Evolutionary conservation across 2,888 invertebrate species (phyloP).

Genomic region (Gortyna flavago): DNA sequence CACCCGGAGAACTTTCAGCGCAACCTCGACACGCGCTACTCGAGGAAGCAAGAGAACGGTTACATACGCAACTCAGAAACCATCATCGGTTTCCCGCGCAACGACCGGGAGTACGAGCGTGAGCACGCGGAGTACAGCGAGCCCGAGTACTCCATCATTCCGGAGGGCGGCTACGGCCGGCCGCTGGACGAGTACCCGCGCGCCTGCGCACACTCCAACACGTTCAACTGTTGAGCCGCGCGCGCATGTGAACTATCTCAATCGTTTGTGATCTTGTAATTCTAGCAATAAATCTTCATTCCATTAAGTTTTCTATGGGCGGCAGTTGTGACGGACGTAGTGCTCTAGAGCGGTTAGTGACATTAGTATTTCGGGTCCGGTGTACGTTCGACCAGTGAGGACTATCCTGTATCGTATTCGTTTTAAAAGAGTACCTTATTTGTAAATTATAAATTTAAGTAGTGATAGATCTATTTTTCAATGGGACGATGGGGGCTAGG

Average conservation of each 20-base stretch:
- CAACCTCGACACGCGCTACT: constrained; percentile 87
- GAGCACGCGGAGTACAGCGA: constrained; percentile 84
- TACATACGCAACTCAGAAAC: constrained; percentile 87
- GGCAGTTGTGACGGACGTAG: constrained; percentile 83
- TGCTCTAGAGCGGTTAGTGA: constrained; percentile 88
- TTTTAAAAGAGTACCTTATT: constrained; percentile 88
- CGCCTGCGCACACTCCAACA: constrained; percentile 87
- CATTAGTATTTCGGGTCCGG: constrained; percentile 75
- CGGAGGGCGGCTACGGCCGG: constrained; percentile 81
- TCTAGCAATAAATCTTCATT: constrained; percentile 90
- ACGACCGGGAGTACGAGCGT: constrained; percentile 79
- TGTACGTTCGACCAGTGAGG: constrained; percentile 76
- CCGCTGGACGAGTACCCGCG: constrained; percentile 82
- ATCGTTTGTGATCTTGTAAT: constrained; percentile 90
- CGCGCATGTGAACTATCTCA: constrained; percentile 75
- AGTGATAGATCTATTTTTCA: constrained; percentile 89
- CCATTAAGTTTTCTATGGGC: constrained; percentile 88
- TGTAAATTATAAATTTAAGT: constrained; percentile 89
- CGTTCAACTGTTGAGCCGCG: constrained; percentile 88
- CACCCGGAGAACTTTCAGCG: constrained; percentile 89
- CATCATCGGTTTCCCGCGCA: constrained; percentile 83
- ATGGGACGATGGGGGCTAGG: constrained; percentile 77
- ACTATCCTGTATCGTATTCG: constrained; percentile 85
- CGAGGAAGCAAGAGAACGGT: constrained; percentile 88
- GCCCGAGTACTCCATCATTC: constrained; percentile 89